Evolutionary conservation across 2,888 invertebrate species (phyloP), one percentile per base, ranked within the genome.

Genomic region (Unio delphinus): DNA sequence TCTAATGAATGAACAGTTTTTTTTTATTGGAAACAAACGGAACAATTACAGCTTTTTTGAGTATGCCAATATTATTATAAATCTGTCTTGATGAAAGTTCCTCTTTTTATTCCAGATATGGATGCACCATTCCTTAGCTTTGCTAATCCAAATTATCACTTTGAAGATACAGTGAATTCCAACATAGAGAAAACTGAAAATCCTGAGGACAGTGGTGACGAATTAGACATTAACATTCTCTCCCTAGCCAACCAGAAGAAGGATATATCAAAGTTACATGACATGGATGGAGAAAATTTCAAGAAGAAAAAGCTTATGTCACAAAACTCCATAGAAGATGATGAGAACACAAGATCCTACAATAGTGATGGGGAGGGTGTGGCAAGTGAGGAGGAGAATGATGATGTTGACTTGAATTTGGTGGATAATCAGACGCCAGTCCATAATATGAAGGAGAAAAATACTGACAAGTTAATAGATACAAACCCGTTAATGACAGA

Each of bases 81-180:
- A 26, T 55, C 6, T 18, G 26, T 55, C 6, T 3, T 55, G 17
- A 15, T 66, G 4, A 68, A 28, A 58, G 20, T 30, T 8, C 55
- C 26, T 68, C 62, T 17, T 61, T 69, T 70, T 54, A 65, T 92
- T 92, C 61, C 93, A 96, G 96, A 96, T 92, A 95, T 95, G 92
- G 96, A 96, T 90, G 93, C 95, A 79, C 92, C 84, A 17, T 85
- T 95, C 70, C 80, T 87, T 89, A 96, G 96, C 86, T 96, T 96
- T 91, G 95, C 96, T 92, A 96, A 96, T 90, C 96, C 96, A 45
- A 96, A 96, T 91, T 96, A 96, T 91, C 95, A 95, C 88, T 92
- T 95, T 87, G 83, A 83, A 28, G 86, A 85, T 63, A 78, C 82
- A 55, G 73, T 81, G 56, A 80, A 80, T 67, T 80, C 80, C 61